Base-by-base conservation (phyloP, 1,140 invertebrate genomes). In the Lethocerus indicus region DNA sequence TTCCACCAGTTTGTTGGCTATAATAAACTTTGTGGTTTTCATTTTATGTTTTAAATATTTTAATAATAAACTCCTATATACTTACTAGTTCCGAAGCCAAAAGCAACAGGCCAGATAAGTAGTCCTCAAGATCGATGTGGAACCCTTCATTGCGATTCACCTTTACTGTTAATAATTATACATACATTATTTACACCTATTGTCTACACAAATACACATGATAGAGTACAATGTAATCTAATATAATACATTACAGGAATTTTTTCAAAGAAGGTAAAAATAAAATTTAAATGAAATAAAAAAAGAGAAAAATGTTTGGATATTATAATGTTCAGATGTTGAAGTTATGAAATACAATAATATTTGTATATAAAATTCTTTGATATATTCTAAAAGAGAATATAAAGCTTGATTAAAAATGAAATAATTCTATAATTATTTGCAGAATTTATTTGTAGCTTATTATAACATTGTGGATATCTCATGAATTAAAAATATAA, bases 111-210 rank as follows among this genome's bases (percentile, higher is more conserved):
- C 90, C 89, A 61, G 84, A 75, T 13, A 95, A 65, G 60, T 86
- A 94, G 58, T 93, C 89, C 64, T 95, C 89, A 20, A 93, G 67
- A 56, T 93, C 88, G 50, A 94, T 65, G 62, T 91, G 87, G 60
- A 93, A 89, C 1, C 83, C 83, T 21, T 82, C 71, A 50, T 76
- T 63, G 35, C 67, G 54, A 44, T 71, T 60, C 35, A 66, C 64
- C 65, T 68, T 70, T 2, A 81, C 78, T 81, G 51, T 26, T 64
- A 62, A 49, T 13, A 52, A 49, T 46, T 54, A 55, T 29, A 52
- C 26, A 29, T 35, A 44, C 45, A 36, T 56, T 40, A n/a, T 28
- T 52, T 53, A 45, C 46, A 26, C 36, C 29, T 37, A 23, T 20
- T 16, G 5, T 21, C 6, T 18, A 9, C 28, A 32, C 12, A 5